Evolutionary conservation across 2,888 invertebrate species (phyloP), one percentile per base, ranked within the genome.

Genomic region (Ethmia dodecea): DNA sequence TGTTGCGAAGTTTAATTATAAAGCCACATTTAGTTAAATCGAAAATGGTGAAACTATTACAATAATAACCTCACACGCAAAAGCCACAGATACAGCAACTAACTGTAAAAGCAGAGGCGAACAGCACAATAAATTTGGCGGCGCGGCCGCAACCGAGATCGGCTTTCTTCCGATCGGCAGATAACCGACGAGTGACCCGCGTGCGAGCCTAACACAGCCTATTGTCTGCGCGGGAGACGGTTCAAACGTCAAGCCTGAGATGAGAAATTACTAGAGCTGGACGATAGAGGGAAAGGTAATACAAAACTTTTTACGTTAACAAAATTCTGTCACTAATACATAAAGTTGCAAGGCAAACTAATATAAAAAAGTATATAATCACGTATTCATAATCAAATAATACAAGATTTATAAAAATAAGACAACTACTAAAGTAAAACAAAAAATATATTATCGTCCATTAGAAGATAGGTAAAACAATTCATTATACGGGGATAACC

Each of bases 151-250:
- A 63, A 55, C 32, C 15, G 26, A 72, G 65, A 74, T 79, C 68
- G 62, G 59, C 72, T 74, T 70, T 73, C 73, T 67, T 69, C 62
- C 70, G 79, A 83, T 80, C 68, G 46, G 38, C 49, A 73, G 81
- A 81, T 81, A 79, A 78, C 78, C 75, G 71, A 57, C 53, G 60
- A 69, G 53, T 75, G 79, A 81, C 81, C 81, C 60, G 70, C 68
- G 73, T 67, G 72, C 66, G 75, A 75, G 70, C 57, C 57, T 48
- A 50, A 53, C 62, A 57, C 56, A 43, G 58, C 56, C 76, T 61
- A 81, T 81, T 81, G 80, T 81, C 49, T 72, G 64, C 56, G 51
- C 50, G 32, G 49, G 48, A 56, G 57, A 49, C 58, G 56, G 55
- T 55, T 60, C 58, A 57, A 62, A 67, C 55, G 55, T 52, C 59